Evolutionary conservation across 2,797 vertebrate species (phyloP), one percentile per base, ranked within the genome.

Genomic region (Limosa lapponica): DNA sequence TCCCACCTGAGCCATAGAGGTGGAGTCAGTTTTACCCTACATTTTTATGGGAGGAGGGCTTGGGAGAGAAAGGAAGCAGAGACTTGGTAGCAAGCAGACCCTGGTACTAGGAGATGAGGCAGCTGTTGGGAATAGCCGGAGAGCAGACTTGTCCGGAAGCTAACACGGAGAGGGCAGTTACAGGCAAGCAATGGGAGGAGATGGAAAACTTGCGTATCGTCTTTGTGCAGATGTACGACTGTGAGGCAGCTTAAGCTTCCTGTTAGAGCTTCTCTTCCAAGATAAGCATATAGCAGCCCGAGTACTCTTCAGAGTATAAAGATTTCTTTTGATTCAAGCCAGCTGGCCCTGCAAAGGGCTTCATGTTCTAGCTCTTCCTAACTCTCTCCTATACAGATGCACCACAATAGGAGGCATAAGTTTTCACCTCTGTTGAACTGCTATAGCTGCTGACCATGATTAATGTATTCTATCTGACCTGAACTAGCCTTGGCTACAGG

Each of bases 211-310:
- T 59, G 7, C 28, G 59, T 70, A 11, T 66, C 34, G 7, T 73
- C 51, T 75, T 51, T 55, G 39, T 74, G 32, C 17, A 49, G 20
- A 48, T 55, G 54, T 49, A 58, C 9, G 9, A 15, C 49, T 48
- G 61, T 48, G 48, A 80, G 58, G 48, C 37, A 57, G 24, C n/a
- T 64, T 16, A 37, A 92, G 46, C 52, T 93, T 93, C 79, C 84
- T 74, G 72, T 71, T 71, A 65, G 48, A 91, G 20, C 54, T 93
- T 27, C n/a, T 86, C 22, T 82, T 94, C 69, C 72, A 44, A 70
- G 57, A 22, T 16, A 28, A 85, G 34, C 32, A 4, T 51, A 11
- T 55, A 77, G 62, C 52, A 91, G 59, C 28, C 67, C 22, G 34
- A 84, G 46, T 43, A 7, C 51, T 84, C n/a, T 75, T 67, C 59